Evolutionary conservation across 2,888 invertebrate genomes (phyloP).

Genomic region (Imbricaverruca yamaguchii): DNA sequence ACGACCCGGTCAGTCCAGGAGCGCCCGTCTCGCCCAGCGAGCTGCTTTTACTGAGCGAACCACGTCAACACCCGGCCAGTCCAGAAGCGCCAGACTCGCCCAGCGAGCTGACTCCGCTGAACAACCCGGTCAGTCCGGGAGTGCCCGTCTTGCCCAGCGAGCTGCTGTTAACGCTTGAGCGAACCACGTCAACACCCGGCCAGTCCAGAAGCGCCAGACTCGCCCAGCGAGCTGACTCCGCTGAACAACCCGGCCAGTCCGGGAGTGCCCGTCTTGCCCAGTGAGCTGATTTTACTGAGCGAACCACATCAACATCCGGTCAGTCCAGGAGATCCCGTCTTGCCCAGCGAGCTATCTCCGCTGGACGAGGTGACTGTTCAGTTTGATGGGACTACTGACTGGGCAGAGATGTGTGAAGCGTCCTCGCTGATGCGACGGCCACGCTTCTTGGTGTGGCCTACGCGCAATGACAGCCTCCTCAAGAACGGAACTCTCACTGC

Average conservation of each 20-base stretch:
- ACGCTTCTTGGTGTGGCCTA: background rate
- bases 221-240: background rate
- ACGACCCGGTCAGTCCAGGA: too few relatives aligned
- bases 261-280: too few relatives aligned
- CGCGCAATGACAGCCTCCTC: background rate
- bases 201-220: background rate
- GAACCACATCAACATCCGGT: too few relatives aligned
- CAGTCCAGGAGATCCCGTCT: background rate
- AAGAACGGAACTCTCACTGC: background rate
- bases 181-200: background rate
- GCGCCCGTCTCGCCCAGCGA: too few relatives aligned
- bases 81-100: background rate
- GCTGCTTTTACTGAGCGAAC: too few relatives aligned
- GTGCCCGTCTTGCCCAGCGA: too few relatives aligned
- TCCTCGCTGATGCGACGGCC: background rate
- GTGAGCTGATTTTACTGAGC: too few relatives aligned
- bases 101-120: background rate
- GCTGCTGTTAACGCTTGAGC: accelerated
- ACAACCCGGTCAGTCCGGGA: too few relatives aligned
- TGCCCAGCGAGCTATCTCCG: background rate
- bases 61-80: background rate
- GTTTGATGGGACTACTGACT: too few relatives aligned
- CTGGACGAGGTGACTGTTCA: background rate
- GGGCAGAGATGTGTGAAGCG: background rate
- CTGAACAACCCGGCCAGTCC: background rate